Evolutionary conservation across 2,113 vertebrate genomes (phyloP), one percentile per base, ranked within the genome.

Genomic region (Brienomyrus longianalis): DNA sequence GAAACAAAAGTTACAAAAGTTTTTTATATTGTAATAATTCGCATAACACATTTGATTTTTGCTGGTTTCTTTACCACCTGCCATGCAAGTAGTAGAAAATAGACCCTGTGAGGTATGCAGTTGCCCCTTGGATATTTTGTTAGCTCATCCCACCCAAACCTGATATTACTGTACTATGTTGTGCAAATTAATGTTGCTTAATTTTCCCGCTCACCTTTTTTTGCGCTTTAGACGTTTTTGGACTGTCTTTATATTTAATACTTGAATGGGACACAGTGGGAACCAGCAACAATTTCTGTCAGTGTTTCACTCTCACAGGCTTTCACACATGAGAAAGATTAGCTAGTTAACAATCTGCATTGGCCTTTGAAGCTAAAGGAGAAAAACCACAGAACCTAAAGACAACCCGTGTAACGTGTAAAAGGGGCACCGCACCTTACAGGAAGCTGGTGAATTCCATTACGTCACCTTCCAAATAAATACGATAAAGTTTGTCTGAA

Each of bases 241-340:
- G 15, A 80, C n/a, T 91, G 89, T 50, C 8, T 91, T 94, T 93
- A 94, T 94, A 95, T 8, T 91, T 94, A 93, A 93, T 94, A 95
- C 95, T 95, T 94, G 91, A 93, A 93, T 95, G 93, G 91, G 94
- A 92, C 91, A 91, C 90, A 92, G 93, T 90, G 85, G 90, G 92
- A 85, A 54, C 92, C 88, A 86, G 89, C 83, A 5, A 93, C 90
- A 39, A 87, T 89, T 91, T 90, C 56, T 62, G 17, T 66, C 35
- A 45, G 91, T 90, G 84, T 91, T 90, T 84, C 83, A 84, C 91
- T 87, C 80, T 77, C 89, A 88, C 89, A 89, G 90, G 89, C 88
- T 89, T 39, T 43, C 5, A 52, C 91, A 95, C 93, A 93, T 96
- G 94, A 93, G 90, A 93, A 83, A 92, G 91, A 94, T 95, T 94